These are phyloP conservation scores for Saiga tatarica DNA, from an alignment of 2,113 vertebrate species.

Conservation along the genomic window DNA sequence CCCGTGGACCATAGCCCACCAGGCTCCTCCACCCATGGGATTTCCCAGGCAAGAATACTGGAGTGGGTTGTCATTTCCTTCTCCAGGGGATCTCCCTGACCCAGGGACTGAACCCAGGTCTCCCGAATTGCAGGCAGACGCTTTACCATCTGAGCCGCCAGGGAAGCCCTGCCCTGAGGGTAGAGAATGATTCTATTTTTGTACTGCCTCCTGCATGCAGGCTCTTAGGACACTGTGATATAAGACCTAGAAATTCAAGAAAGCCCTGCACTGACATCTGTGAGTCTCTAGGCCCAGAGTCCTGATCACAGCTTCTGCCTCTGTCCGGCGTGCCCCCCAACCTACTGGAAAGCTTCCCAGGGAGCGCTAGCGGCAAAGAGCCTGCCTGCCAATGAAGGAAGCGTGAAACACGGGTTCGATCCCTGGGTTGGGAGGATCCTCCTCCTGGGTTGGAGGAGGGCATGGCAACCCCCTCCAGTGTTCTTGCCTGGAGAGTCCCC, in stretches of 20 bases:
- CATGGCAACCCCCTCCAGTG: background rate
- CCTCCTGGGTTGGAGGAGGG: background rate
- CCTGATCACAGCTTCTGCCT: accelerated
- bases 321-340: accelerated
- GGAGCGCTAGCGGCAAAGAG: background rate
- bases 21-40: background rate
- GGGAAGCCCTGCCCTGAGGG: background rate
- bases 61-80: background rate
- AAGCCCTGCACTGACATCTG: background rate
- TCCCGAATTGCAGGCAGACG: accelerated
- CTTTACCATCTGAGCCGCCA: background rate
- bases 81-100: background rate
- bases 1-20: background rate
- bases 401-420: accelerated
- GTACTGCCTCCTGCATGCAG: accelerated
- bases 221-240: accelerated
- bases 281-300: background rate
- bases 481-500: background rate
- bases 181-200: background rate
- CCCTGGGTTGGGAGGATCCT: background rate
- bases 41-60: background rate
- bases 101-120: background rate
- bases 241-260: accelerated
- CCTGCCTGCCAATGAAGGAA: background rate
- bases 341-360: background rate